Percentiles rank a stretch among this genome's conserved stretches.
These are phyloP conservation scores for Ataeniobius toweri DNA, from an alignment of 2,797 vertebrate species.

Conservation along the genomic window DNA sequence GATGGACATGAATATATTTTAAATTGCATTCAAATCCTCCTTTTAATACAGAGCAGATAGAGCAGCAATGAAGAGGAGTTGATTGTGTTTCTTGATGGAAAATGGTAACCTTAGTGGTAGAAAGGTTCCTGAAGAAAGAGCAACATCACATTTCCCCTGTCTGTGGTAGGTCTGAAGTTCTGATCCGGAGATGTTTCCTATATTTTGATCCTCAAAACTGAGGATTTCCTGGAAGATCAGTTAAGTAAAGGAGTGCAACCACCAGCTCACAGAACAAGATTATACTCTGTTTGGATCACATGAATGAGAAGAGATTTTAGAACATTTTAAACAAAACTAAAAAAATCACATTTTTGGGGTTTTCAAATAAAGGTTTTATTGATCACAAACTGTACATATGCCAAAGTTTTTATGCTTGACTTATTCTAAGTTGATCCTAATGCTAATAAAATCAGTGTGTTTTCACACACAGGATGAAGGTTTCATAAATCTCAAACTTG, in stretches of 20 bases:
- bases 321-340: not conserved
- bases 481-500: not conserved
- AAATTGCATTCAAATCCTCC: not conserved
- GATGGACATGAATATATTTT: constrained; percentile 58
- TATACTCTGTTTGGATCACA: not conserved
- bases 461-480: not conserved
- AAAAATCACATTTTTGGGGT: not conserved
- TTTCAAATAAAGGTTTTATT: not conserved
- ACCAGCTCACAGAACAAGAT: not conserved
- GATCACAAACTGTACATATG: too few species aligned
- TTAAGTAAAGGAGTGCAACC: not conserved
- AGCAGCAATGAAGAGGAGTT: not conserved
- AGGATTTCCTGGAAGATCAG: not conserved
- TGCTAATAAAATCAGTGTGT: not conserved
- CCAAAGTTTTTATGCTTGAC: not conserved
- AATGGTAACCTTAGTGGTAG: too few species aligned
- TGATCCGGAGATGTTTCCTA: too few species aligned
- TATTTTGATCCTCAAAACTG: too few species aligned
- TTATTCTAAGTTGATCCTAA: not conserved
- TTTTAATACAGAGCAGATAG: not conserved
- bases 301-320: not conserved
- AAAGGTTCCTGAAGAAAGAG: not conserved
- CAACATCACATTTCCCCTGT: not conserved
- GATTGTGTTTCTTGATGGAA: not conserved
- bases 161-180: not conserved